A percentile compares a stretch with the other conserved stretches of the same genome.
Conservation (phyloP, 2,888 invertebrate genomes). For the Frankliniella fusca region DNA sequence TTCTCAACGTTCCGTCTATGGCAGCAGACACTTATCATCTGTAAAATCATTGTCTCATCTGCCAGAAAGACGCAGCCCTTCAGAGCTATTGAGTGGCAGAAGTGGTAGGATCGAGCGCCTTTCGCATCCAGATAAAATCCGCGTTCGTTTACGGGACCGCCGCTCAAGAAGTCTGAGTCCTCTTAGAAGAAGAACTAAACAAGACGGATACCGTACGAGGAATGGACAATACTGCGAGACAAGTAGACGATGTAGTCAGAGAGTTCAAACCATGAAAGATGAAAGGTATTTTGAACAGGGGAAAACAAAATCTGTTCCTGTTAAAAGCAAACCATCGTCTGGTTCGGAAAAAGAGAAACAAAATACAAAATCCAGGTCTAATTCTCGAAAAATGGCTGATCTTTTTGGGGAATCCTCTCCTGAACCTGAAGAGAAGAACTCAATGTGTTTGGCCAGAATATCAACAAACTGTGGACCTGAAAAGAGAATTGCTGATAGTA, state of each 20-base stretch:
- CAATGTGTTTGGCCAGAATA: not conserved
- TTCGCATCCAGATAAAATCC: not conserved
- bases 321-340: not conserved
- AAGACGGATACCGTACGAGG: not conserved
- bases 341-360: not conserved
- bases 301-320: not conserved
- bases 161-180: not conserved
- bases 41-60: not conserved
- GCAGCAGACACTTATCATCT: not conserved
- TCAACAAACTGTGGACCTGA: not conserved
- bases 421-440: not conserved
- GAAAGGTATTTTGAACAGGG: not conserved
- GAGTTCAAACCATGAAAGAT: not conserved
- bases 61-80: not conserved
- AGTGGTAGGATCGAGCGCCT: not conserved
- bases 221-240: not conserved
- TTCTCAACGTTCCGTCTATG: not conserved
- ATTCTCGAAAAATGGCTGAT: not conserved
- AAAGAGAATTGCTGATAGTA: not conserved
- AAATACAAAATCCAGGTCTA: not conserved
- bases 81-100: not conserved
- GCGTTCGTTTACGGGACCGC: not conserved
- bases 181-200: not conserved
- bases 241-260: not conserved
- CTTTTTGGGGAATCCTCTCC: not conserved